Evolutionary conservation across 2,888 invertebrate species (phyloP), one percentile per base, ranked within the genome.

Genomic region (Acleris laterana): DNA sequence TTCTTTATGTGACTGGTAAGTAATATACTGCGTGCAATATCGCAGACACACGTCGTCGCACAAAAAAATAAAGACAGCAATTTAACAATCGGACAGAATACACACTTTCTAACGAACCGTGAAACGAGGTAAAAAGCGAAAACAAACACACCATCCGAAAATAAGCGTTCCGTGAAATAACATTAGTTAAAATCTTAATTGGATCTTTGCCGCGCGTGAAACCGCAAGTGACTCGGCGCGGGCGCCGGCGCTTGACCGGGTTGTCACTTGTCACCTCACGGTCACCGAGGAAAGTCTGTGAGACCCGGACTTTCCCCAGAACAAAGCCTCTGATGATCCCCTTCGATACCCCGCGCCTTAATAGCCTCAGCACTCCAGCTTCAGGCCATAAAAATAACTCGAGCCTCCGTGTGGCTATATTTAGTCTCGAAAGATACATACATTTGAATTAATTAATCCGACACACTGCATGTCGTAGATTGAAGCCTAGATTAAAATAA

Each of bases 281-380:
- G 59, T 51, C 53, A 55, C 25, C 63, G 69, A 67, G 72, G 71
- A 68, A 71, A 72, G 70, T 71, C 69, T 77, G 77, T 76, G 78
- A 73, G 75, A 77, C 68, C 69, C 69, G 66, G 68, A 77, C 83
- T 83, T 83, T 83, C 83, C 74, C 78, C 74, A 66, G 69, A 78
- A 78, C 80, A 76, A 77, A 78, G 77, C 69, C 74, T 69, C 76
- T 67, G 76, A 74, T 74, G 74, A 69, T 75, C 76, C 57, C 72
- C 73, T 74, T 75, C 61, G 72, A 75, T 74, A 74, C 25, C 22
- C 11, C 50, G 58, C 64, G 60, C 68, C 71, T 61, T 66, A 73
- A 76, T 72, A 63, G 71, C 71, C 77, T 77, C 77, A 77, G 75
- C 76, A 73, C 77, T 77, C 73, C 63, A 72, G 71, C 69, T 72